Base-by-base conservation (phyloP, 2,888 invertebrate species). In the Ochropleura plecta region DNA sequence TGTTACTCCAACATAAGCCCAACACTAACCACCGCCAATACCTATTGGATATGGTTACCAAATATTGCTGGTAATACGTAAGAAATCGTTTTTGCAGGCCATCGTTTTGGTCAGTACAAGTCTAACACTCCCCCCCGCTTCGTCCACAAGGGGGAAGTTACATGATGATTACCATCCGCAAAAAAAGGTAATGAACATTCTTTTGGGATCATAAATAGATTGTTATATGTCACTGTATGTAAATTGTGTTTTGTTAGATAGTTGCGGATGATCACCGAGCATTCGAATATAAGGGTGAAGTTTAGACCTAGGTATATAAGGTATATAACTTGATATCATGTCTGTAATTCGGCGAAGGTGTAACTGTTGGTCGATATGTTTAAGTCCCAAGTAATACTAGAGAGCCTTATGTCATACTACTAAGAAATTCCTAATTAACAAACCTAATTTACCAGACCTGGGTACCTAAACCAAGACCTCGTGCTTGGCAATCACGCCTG, bases 11-110 rank as follows among this genome's bases (percentile, higher is more conserved):
- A 78, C 44, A 57, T 82, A 70, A 12, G 68, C n/a, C 40, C 53
- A 69, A 74, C 49, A 83, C 62, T 66, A 79, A 77, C 83, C 64
- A 73, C 73, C 73, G 72, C 64, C 48, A 64, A 14, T 64, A 74
- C 30, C 30, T 30, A 30, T 83, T 81, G 63, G 71, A 81, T 84
- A 83, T 60, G 57, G 53, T 84, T 83, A 76, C 73, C 51, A 74
- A 79, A 82, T 60, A 60, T 18, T 53, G 18, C 51, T 51, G 8
- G 51, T 44, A 30, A 67, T 18, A 71, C 66, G 69, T 73, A 81
- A 81, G 60, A 65, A 18, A 71, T 65, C 49, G 70, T 80, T 80
- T 79, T 81, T 76, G 70, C 55, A 46, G n/a, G 1, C 12, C 40
- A 69, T 57, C 49, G 60, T 30, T 30, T 30, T 30, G 3, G 30